phyloP scores from a whole-genome alignment of 2,113 vertebrate genomes.

The Menura novaehollandiae region DNA sequence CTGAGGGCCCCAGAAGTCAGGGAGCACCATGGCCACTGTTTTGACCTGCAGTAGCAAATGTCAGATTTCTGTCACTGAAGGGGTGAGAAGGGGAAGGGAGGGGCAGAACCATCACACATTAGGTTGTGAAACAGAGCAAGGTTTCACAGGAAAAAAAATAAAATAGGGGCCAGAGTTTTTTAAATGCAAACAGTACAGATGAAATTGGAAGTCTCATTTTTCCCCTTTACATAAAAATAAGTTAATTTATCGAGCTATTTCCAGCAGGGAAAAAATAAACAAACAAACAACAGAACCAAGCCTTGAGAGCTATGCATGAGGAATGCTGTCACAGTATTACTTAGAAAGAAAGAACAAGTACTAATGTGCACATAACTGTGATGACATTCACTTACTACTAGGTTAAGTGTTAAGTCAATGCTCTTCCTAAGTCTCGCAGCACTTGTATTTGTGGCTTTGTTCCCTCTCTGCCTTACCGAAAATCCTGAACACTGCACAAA shows the following conservation, averaged over 20 bases:
- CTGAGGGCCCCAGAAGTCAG: background rate
- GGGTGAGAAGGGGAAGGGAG: background rate
- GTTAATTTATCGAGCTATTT: background rate
- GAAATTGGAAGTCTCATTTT: background rate
- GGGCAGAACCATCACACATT: background rate
- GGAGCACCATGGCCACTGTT: rapidly evolving
- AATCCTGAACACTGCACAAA: background rate
- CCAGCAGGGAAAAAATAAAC: background rate
- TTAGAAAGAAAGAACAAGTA: background rate
- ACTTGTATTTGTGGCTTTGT: background rate
- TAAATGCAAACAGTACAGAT: background rate
- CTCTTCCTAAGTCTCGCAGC: background rate
- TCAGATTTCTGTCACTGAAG: background rate
- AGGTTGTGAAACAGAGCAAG: background rate
- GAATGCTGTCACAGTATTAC: background rate
- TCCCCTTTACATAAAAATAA: background rate
- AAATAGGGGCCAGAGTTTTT: background rate
- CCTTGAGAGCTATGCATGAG: background rate
- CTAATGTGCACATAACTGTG: background rate
- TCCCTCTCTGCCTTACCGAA: background rate
- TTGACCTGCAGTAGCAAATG: background rate
- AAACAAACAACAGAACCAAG: background rate
- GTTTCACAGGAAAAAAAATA: background rate
- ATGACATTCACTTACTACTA: background rate
- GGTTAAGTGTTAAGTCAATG: background rate